Percentiles rank a stretch among this genome's conserved stretches.
These are phyloP conservation scores for Nephrotoma guestfalica DNA, from an alignment of 2,888 invertebrate species.

Conservation along the genomic window DNA sequence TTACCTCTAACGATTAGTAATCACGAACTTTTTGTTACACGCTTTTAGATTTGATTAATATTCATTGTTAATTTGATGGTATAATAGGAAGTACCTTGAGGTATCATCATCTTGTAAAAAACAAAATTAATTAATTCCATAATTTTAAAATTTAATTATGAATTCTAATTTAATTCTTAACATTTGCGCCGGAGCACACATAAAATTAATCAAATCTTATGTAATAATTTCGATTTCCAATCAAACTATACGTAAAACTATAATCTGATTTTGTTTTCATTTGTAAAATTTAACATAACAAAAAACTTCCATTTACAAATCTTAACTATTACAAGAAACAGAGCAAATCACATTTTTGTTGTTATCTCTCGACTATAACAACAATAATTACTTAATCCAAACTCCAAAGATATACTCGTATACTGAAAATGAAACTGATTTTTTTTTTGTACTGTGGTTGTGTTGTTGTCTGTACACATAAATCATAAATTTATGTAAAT, in stretches of 20 bases:
- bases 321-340: background rate
- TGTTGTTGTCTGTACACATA: background rate
- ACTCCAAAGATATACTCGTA: background rate
- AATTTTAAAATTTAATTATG: background rate
- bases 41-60: background rate
- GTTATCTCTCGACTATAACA: background rate
- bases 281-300: background rate
- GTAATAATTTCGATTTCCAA: background rate
- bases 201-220: background rate
- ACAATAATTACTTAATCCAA: background rate
- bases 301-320: background rate
- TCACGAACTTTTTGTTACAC: background rate
- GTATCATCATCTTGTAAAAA: background rate
- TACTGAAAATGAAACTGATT: background rate
- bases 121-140: background rate
- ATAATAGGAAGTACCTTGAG: background rate
- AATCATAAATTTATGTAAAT: background rate
- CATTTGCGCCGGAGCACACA: background rate
- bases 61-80: background rate
- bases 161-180: background rate
- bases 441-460: background rate
- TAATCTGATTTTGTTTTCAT: too few species aligned
- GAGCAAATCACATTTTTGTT: background rate
- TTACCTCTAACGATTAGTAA: background rate
- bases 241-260: background rate